Evolutionary conservation across 1,140 invertebrate genomes (phyloP).

Genomic region (Drosophila ananassae): DNA sequence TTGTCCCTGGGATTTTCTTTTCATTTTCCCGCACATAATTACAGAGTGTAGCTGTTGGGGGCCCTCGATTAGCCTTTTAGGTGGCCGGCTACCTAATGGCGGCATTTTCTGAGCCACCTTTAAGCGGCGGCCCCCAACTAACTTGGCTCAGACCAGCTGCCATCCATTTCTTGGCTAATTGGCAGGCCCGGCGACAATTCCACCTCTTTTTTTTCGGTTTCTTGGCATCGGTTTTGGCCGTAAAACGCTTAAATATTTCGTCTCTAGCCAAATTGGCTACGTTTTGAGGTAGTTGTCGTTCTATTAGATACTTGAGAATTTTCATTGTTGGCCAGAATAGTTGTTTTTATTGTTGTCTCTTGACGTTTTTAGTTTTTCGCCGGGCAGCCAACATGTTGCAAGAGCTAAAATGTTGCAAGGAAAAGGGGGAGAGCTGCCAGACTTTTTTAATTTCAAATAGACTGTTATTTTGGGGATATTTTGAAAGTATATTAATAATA

Average conservation of each 20-base stretch:
- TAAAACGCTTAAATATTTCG: conserved; percentile 16
- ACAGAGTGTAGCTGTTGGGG: conserved; percentile 6
- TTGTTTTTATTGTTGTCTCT: conserved; percentile 1
- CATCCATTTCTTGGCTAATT: conserved; percentile 60
- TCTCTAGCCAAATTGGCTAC: conserved; percentile 35
- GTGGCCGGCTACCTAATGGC: conserved; percentile 45
- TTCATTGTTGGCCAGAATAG: conserved; percentile 26
- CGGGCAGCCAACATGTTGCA: conserved; percentile 44
- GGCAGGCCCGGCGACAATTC: conserved; percentile 43
- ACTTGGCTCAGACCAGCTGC: conserved; percentile 26
- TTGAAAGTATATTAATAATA: no score
- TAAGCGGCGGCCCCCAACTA: conserved; percentile 20
- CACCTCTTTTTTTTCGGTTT: conserved; percentile 2
- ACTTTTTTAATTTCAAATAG: background rate
- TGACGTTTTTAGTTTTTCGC: conserved; percentile 17
- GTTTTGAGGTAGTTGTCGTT: conserved; percentile 12
- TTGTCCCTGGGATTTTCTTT: conserved; percentile 3
- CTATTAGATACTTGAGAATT: conserved; percentile 26
- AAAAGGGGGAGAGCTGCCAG: conserved; percentile 27
- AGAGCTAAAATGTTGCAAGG: background rate
- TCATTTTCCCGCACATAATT: conserved; percentile 26
- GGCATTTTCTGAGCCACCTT: conserved; percentile 29
- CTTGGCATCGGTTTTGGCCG: conserved; percentile 32
- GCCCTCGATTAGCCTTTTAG: conserved; percentile 43
- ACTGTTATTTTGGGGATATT: no score